Base-by-base conservation (phyloP, 2,888 invertebrate species). In the Ormyrus pomaceus region DNA sequence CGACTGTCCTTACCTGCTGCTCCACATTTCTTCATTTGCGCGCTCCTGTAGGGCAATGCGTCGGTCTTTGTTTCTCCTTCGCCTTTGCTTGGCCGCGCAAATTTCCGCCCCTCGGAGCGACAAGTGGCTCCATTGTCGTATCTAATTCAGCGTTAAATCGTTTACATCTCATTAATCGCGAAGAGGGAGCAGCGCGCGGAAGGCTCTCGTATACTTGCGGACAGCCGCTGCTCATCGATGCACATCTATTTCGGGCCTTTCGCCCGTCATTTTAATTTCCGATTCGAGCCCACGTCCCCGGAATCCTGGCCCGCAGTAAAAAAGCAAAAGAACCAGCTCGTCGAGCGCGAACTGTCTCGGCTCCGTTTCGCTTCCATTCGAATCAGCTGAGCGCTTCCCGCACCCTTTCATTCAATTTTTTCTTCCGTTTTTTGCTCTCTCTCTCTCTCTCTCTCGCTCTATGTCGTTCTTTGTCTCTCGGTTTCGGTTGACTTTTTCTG, bases 91-190 rank as follows among this genome's bases (percentile, higher is more conserved):
- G 6, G 64, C 59, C 56, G 46, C 65, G 70, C 65, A 73, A 81
- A 81, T 81, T 81, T 65, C 34, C 51, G 34, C 34, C 48, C 8
- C 50, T 45, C 13, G 6, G 13, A 58, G 50, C 13, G 65, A 58
- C 73, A 77, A 79, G 79, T 74, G 84, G 83, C 83, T 84, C 88
- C 86, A 90, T 89, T 89, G 89, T 89, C 88, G 89, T 88, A 90
- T 87, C 88, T 89, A 90, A 90, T 90, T 90, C 88, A 89, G 87
- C 89, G 89, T 90, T 89, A 90, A 90, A 89, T 89, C 89, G 89
- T 89, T 90, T 89, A 89, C 90, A 90, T 90, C 89, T 90, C 89
- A 90, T 90, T 90, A 89, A 89, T 89, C 88, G 87, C 86, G 82
- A 78, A 58, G 76, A 82, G 79, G 56, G n/a, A 13, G 50, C 8